Base-by-base conservation (phyloP, 2,888 invertebrate species). In the Andrena hattorfiana region DNA sequence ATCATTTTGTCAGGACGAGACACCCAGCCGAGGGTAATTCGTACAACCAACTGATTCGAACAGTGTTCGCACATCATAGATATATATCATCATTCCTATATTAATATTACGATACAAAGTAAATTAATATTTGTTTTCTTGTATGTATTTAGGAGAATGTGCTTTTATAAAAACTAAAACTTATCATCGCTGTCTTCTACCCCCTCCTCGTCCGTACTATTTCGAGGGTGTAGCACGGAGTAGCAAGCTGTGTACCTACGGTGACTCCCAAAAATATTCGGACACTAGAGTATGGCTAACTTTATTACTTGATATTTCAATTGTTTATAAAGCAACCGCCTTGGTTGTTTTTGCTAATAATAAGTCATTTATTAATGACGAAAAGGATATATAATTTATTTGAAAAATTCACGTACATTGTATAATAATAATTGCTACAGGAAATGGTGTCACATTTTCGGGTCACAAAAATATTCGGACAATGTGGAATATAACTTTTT, bases 51-150 rank as follows among this genome's bases (percentile, higher is more conserved):
- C 83, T 81, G 83, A 85, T 87, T 85, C 81, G 75, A 85, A 85
- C 79, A 78, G 66, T 78, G 87, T 89, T 89, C 84, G 80, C 84
- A 89, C 89, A 90, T 88, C 77, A 85, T 89, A 90, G 88, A 81
- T 90, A 56, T 42, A 42, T 56, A 91, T 83, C 90, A 86, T 91
- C 90, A 92, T 93, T 92, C 91, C 92, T 91, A 87, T 91, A 92
- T 86, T 81, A 82, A 87, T 88, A 87, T 23, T 56, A 90, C 89
- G 85, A 89, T 91, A 89, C 77, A 77, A 89, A 84, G 81, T 90
- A 86, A 89, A 89, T 87, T 91, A 88, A 85, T 85, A 88, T 87
- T 90, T 86, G 83, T 84, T 87, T 70, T 85, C 81, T 87, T 87
- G 85, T 88, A 89, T 92, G 88, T 92, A 92, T 88, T 84, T 85